Evolutionary conservation across 2,888 invertebrate genomes (phyloP), one percentile per base, ranked within the genome.

Genomic region (Tuta absoluta): DNA sequence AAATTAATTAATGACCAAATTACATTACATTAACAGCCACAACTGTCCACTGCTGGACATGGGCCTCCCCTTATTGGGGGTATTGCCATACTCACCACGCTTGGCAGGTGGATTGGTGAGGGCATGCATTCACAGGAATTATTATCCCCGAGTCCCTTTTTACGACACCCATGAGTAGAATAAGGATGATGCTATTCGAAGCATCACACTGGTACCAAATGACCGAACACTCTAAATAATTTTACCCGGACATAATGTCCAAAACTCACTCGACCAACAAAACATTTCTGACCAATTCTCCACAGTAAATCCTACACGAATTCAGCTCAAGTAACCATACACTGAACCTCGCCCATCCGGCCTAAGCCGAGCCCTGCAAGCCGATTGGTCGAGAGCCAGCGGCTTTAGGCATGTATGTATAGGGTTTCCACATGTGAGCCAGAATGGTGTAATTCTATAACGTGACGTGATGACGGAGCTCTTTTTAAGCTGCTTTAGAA

Each of bases 381-480:
- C 78, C 76, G 79, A 85, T 85, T 85, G 85, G 85, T 71, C 70
- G 76, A 72, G 69, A 72, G 68, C 72, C 73, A 69, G n/a, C 73
- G 74, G 24, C 73, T 72, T 81, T 80, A 74, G 71, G 74, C 72
- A 72, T 76, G 76, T 81, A 72, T 76, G 76, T 81, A 76, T 84
- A 82, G 72, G 80, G 80, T 83, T 86, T 83, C 80, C 75, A 74
- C 75, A 75, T 73, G 72, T 70, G 72, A 73, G 76, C 76, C 75
- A 75, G 72, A 74, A 67, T 68, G 63, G 74, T 75, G 75, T 75
- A 76, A 77, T 72, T 71, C 75, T 74, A 77, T 73, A 69, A 58
- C 51, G 66, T 62, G 53, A 56, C 56, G 24, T 38, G 14, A 33
- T 41, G 61, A 49, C 53, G 41, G 28, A 60, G 59, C 64, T 12